Base-by-base conservation (phyloP, 1,140 invertebrate species). In the Ctenoplectra terminalis region DNA sequence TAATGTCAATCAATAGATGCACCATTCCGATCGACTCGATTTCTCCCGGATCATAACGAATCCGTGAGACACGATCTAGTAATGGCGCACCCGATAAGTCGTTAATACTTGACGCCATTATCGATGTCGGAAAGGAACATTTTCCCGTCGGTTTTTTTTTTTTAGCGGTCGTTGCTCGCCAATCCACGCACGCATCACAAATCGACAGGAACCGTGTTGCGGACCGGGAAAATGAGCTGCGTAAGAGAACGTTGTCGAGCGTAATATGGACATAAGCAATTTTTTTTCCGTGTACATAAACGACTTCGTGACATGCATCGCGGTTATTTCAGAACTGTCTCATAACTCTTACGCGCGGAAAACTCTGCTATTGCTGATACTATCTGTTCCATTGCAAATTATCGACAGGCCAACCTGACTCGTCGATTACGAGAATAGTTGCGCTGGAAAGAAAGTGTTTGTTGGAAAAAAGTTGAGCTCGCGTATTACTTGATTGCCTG, bases 31-130 rank as follows among this genome's bases (percentile, higher is more conserved):
- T 31, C 15, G 4, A 15, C 9, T 34, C 66, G 83, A 81, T 84
- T 84, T 84, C 81, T 77, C 66, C 56, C 43, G 23, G 29, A 40
- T 75, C 31, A 17, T 1, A 40, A 26, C 8, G 43, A 66, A 54
- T 77, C 26, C 9, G 3, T 8, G 11, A 40, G n/a, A 8, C 20
- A 2, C 9, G 23, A 29, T 31, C 34, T 56, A 43, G 13, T 11
- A 56, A 40, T 23, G 29, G 15, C 52, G n/a, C 7, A 8, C 6
- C 26, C 7, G n/a, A 73, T 46, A 26, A 23, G 11, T 20, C 29
- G 58, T 34, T 1, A 31, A 3, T 23, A 26, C 1, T 31, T 23
- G 37, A n/a, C n/a, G n/a, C n/a, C n/a, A n/a, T n/a, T n/a, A n/a
- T n/a, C n/a, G n/a, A n/a, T n/a, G n/a, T 0, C 40, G 15, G 26